Percentiles rank a stretch among this genome's conserved stretches.
These are phyloP conservation scores for Crypturellus undulatus DNA, from an alignment of 2,113 vertebrate species.

Conservation along the genomic window DNA sequence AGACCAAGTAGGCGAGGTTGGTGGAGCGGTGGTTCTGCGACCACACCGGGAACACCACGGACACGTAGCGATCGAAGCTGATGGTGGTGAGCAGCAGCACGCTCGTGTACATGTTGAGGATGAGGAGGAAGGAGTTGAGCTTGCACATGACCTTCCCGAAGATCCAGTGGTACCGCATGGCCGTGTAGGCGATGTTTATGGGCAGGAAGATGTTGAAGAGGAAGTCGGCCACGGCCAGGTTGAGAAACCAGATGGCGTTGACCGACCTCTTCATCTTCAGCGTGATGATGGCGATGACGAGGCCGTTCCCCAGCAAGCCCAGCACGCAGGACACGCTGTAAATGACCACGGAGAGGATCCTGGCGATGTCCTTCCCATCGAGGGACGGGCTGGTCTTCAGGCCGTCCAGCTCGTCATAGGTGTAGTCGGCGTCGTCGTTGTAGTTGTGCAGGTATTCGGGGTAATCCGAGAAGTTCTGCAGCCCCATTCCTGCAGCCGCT, in stretches of 20 bases:
- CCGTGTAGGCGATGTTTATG: slow-evolving; percentile 79
- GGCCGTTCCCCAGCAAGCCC: slow-evolving; percentile 87
- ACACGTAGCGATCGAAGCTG: slow-evolving; percentile 90
- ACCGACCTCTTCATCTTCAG: slow-evolving; percentile 91
- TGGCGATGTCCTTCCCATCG: background rate
- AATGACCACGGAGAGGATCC: slow-evolving; percentile 75
- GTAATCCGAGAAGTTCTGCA: slow-evolving; percentile 17
- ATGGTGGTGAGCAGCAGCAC: slow-evolving; percentile 91
- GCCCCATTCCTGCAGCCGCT: slow-evolving; percentile 13
- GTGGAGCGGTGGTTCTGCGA: slow-evolving; percentile 91
- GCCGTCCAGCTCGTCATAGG: background rate
- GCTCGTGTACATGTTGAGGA: slow-evolving; percentile 96
- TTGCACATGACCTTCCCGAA: slow-evolving; percentile 92
- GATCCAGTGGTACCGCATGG: slow-evolving; percentile 85
- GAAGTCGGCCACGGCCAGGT: slow-evolving; percentile 91
- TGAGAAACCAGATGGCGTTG: slow-evolving; percentile 93
- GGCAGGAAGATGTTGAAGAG: slow-evolving; percentile 91
- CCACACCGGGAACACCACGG: slow-evolving; percentile 91
- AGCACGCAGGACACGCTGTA: slow-evolving; percentile 84
- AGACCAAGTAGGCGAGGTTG: slow-evolving; percentile 77
- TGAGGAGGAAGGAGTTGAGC: slow-evolving; percentile 84
- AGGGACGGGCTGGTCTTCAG: background rate
- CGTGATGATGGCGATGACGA: slow-evolving; percentile 89
- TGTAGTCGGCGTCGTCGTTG: background rate
- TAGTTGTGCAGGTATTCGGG: background rate